phyloP scores from a whole-genome alignment of 1,140 invertebrate species.

The Euwallacea fornicatus region DNA sequence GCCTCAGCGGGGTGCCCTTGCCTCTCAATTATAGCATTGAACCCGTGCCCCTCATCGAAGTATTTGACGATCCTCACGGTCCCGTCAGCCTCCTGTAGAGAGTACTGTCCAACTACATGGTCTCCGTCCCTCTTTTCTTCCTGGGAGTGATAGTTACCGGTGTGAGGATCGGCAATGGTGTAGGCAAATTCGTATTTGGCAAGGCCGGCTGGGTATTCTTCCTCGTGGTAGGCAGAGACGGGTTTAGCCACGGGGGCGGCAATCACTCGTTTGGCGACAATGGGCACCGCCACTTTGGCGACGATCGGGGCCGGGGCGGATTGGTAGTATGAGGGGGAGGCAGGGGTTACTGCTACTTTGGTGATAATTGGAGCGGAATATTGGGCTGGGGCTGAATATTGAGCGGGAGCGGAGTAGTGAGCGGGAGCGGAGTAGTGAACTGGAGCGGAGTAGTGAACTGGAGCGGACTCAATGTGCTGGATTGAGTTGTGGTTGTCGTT shows the following conservation, averaged over 20 bases:
- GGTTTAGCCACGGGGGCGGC: slow-evolving; percentile 37
- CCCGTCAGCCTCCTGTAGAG: slow-evolving; percentile 59
- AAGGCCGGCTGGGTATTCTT: slow-evolving; percentile 36
- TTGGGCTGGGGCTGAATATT: slow-evolving; percentile 37
- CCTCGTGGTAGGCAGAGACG: slow-evolving; percentile 34
- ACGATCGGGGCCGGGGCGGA: slow-evolving; percentile 27
- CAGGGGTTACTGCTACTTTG: not conserved
- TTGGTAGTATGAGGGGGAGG: slow-evolving; percentile 31
- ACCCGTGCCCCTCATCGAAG: slow-evolving; percentile 56
- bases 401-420: slow-evolving; percentile 33
- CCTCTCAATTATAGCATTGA: slow-evolving; percentile 45
- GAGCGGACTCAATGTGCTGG: slow-evolving; percentile 55
- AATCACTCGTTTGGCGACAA: slow-evolving; percentile 21
- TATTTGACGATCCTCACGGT: slow-evolving; percentile 59
- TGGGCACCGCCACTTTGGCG: slow-evolving; percentile 38
- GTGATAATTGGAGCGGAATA: slow-evolving; percentile 27
- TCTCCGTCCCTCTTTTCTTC: slow-evolving; percentile 44
- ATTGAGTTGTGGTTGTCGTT: slow-evolving; percentile 45
- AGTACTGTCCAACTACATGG: slow-evolving; percentile 41
- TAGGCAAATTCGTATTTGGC: slow-evolving; percentile 45
- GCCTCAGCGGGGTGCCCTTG: slow-evolving; percentile 38
- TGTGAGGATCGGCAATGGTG: slow-evolving; percentile 56
- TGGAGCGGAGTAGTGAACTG: slow-evolving; percentile 53
- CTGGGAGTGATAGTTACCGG: slow-evolving; percentile 48
- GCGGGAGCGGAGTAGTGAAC: slow-evolving; percentile 43